Base-by-base conservation (phyloP, 2,888 invertebrate species). In the Heliconius erato region DNA sequence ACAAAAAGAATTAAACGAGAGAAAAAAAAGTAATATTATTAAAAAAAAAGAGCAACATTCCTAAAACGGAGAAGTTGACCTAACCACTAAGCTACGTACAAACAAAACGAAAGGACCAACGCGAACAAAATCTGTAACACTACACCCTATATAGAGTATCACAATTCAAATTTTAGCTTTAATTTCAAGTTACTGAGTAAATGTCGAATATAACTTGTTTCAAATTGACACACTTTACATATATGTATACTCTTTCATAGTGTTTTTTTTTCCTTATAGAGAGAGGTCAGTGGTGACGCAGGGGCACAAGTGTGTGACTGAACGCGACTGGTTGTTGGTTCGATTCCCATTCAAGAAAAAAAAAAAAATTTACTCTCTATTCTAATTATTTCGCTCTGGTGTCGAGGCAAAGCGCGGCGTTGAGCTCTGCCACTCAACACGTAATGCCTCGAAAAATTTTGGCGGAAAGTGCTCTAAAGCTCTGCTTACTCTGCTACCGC, bases 41-140 rank as follows among this genome's bases (percentile, higher is more conserved):
- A 0, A 19, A n/a, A 16, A 16, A 49, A 49, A 49, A 16, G 14
- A 12, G 16, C 23, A 0, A 54, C 6, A 54, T 54, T 19, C 63
- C 63, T 49, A 72, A 49, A 44, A 49, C 16, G 7, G 26, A 49
- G 16, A 72, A 16, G 26, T 49, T 9, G 26, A 49, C 72, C 44
- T 72, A 49, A 72, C 72, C 72, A 19, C 71, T 44, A 67, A 54
- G 6, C 12, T 6, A 28, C 67, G 26, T 26, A 28, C 5, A 72
- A 7, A 72, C 72, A 72, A 49, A 72, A 72, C 71, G 71, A 72
- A 72, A 72, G 44, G 26, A 72, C 71, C 72, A 69, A 35, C 69
- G 69, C 69, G 69, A 35, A 69, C 69, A 72, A 28, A 72, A 72
- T 72, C 72, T 72, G 72, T 72, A 72, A 72, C 9, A 72, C 19